phyloP scores from a whole-genome alignment of 2,113 vertebrate species.

The Syngnathoides biaculeatus region DNA sequence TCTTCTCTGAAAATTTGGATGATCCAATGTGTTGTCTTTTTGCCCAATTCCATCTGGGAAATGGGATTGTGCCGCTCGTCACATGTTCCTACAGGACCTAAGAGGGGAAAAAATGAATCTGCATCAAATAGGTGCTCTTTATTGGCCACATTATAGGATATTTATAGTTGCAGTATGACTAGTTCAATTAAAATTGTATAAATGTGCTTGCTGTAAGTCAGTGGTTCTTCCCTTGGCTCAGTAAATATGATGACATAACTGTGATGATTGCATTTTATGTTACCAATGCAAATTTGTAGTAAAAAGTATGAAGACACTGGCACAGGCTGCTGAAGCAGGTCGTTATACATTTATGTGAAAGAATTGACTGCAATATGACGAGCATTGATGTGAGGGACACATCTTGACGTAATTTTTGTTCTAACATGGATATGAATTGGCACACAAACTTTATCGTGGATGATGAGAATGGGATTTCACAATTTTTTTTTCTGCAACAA shows the following conservation, averaged over 20 bases:
- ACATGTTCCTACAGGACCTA: conserved; percentile 27
- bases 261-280: no score
- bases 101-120: conserved; percentile 10
- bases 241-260: not conserved
- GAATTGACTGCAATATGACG: no score
- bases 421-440: no score
- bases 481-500: no score
- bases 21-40: not conserved
- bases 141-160: not conserved
- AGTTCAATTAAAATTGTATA: not conserved
- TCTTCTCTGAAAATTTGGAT: conserved; percentile 22
- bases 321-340: no score
- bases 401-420: no score
- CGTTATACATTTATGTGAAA: no score
- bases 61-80: conserved; percentile 1
- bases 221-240: not conserved
- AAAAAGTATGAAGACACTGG: no score
- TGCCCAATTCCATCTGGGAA: not conserved
- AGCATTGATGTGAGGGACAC: no score
- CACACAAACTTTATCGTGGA: no score
- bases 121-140: not conserved
- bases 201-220: not conserved
- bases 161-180: not conserved
- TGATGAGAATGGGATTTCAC: no score
- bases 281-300: no score